Base-by-base conservation (phyloP, 2,113 vertebrate genomes). In the Alectura lathami region DNA sequence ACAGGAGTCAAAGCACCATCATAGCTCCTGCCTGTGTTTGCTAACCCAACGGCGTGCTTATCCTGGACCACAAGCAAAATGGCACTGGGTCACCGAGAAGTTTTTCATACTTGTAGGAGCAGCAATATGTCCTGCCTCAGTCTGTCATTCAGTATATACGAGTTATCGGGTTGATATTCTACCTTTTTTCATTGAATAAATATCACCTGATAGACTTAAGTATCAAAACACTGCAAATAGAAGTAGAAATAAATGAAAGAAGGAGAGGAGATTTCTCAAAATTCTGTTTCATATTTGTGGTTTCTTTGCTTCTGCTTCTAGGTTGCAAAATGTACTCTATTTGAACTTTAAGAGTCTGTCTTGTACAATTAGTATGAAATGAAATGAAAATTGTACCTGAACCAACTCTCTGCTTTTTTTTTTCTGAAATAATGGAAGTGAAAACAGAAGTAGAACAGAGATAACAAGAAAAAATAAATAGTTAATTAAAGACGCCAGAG, bases 401-500 rank as follows among this genome's bases (percentile, higher is more conserved):
- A 53, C 6, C 15, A 45, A 59, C 5, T 79, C 51, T 20, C 36
- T 63, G 11, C 38, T 2, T 18, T 86, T 95, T 86, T 95, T 93
- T 92, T 38, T 88, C 60, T 87, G 59, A 57, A 66, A 60, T 69
- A 94, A 93, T 92, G 42, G 76, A 95, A 94, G 86, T 80, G 23
- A n/a, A 94, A 97, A 81, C 72, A 76, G 85, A 94, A 84, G 17
- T 32, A 70, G 69, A 92, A 91, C 68, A 83, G 42, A 86, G 6
- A 69, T 40, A 92, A 40, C 24, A 50, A 83, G 20, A 8, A 87
- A 89, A 94, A 91, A 83, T 17, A 83, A 69, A 93, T 60, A 70
- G 36, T 57, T 94, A 93, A 95, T 96, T 95, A 95, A 92, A 97
- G 32, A 4, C 66, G 94, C n/a, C 24, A 45, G 18, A 6, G 17